Evolutionary conservation across 2,113 vertebrate genomes (phyloP), one percentile per base, ranked within the genome.

Genomic region (Clupea harengus): DNA sequence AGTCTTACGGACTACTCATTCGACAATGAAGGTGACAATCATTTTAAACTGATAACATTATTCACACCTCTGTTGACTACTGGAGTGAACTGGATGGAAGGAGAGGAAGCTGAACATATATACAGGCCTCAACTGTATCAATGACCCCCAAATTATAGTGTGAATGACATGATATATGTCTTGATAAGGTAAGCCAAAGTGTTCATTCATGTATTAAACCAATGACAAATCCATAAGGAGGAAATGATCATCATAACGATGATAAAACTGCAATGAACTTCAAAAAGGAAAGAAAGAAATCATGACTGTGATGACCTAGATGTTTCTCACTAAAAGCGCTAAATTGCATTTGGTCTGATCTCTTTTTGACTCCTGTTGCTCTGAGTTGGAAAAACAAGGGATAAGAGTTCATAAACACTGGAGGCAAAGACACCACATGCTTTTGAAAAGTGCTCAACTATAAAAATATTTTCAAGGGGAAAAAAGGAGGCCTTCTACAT

Each of bases 371-470:
- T 60, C 54, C 54, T 60, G 54, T 20, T 7, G 18, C 54, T 57
- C 17, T 22, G 6, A 22, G 18, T 60, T 22, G 22, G 54, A 22
- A 60, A 60, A 22, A 60, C 5, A 39, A 39, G 54, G 18, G 22
- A 22, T 22, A 60, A 60, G 20, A 20, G 54, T 22, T 60, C 54
- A 20, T 60, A 22, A 60, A 60, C 20, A 60, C 54, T 22, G 54
- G 54, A 60, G 18, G 11, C n/a, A 28, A 67, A 67, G 64, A 28
- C n/a, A 2, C 28, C 64, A 28, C n/a, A 67, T 28, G 25, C n/a
- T 67, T 67, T 67, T 67, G n/a, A 67, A 67, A 67, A 67, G 64
- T 67, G 64, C 64, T 67, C 64, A 28, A 11, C 64, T 67, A 28
- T 67, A 28, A 67, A 28, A 67, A 67, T 0, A 28, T 10, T 28